Percentiles rank a stretch among this genome's conserved stretches.
Evolutionary conservation across 64 coral and sea anemone genomes (phyloP).

Genomic region (Anthopleura sola): DNA sequence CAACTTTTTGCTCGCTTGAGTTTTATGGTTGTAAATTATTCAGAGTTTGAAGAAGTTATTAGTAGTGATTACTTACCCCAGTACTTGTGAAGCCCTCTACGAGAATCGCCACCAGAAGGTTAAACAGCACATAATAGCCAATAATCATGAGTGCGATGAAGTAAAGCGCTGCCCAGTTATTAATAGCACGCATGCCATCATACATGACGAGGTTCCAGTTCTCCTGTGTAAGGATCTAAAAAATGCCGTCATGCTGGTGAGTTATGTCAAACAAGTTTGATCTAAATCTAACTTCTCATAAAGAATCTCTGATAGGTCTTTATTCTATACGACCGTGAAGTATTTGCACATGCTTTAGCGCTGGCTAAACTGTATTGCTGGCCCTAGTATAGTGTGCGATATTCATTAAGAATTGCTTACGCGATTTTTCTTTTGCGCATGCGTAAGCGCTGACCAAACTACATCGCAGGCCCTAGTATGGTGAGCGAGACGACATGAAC

Average conservation of each 20-base stretch:
- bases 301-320: not conserved
- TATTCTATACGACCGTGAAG: not conserved
- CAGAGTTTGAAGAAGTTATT: no score
- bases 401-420: no score
- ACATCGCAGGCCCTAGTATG: not conserved
- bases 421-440: not conserved
- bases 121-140: constrained; percentile 96
- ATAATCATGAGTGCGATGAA: constrained; percentile 86
- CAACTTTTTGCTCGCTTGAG: no score
- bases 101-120: constrained; percentile 88
- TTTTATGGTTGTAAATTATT: no score
- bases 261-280: not conserved
- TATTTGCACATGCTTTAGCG: not conserved
- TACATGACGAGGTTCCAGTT: constrained; percentile 98
- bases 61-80: constrained; percentile 63
- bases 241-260: not conserved
- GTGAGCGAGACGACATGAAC: no score
- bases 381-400: no score
- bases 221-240: constrained; percentile 88
- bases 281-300: no score
- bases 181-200: constrained; percentile 75
- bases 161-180: constrained; percentile 88
- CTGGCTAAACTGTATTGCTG: no score
- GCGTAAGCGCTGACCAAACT: not conserved
- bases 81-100: constrained; percentile 92